Evolutionary conservation across 2,888 invertebrate genomes (phyloP), one percentile per base, ranked within the genome.

Genomic region (Drosophila emarginata): DNA sequence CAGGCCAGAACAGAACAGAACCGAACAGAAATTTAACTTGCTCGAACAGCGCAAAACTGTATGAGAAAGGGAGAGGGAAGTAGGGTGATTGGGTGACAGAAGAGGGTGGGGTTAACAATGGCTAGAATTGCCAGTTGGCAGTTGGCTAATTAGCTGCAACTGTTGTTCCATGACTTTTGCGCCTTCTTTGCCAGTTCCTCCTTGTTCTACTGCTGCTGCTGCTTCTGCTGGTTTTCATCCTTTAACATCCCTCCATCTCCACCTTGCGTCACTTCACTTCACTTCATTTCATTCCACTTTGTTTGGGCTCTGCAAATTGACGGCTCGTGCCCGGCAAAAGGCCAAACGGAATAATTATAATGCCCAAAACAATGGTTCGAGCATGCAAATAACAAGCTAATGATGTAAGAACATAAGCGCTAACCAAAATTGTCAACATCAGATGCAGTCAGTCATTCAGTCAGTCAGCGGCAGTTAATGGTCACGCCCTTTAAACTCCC

Each of bases 91-190:
- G 32, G 32, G 7, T 7, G 32, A 32, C 32, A 32, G 32, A 4
- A 11, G 32, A 32, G 32, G 45, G 45, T 21, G 45, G 21, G 18
- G 21, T 3, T 15, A 18, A 9, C 45, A 28, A 7, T 59, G 45
- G 32, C 53, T 51, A 39, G 50, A 52, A 28, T 32, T 23, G 50
- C 73, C 76, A 81, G 26, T 26, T 26, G 26, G 74, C 87, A 85
- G 88, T 86, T 86, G 85, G 88, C 67, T 86, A 86, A 86, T 86
- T 88, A 86, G 76, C 67, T 79, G 76, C 85, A 86, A 86, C 85
- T 86, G 88, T 86, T 86, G 82, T 72, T 72, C 50, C 21, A n/a
- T 4, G 15, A 18, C 57, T 57, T 12, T 21, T 45, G 45, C 45
- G 45, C 21, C 53, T 39, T 37, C 23, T 14, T 45, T 52, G 37